A percentile compares a stretch with the other conserved stretches of the same genome.
phyloP scores from a whole-genome alignment of 2,888 invertebrate genomes.

The Tortrix viridana region DNA sequence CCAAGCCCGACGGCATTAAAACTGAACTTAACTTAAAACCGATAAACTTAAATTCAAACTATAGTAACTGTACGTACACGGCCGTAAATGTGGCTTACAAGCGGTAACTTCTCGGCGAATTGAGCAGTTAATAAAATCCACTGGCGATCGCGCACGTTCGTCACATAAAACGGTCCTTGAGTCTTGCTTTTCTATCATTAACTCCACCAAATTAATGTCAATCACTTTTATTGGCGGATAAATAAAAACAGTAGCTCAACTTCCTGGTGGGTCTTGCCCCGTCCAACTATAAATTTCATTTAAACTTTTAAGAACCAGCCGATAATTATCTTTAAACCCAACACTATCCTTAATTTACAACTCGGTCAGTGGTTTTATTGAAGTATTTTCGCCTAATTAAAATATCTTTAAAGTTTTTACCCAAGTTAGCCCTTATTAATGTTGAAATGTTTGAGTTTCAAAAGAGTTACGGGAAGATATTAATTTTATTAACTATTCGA shows the following conservation, averaged over 20 bases:
- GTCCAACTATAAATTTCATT: conserved; percentile 69
- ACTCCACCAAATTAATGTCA: conserved; percentile 68
- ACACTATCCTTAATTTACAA: conserved; percentile 69
- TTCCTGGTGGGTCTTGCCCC: conserved; percentile 50
- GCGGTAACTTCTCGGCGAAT: conserved; percentile 3
- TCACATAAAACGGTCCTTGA: conserved; percentile 31
- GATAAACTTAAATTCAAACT: conserved; percentile 23
- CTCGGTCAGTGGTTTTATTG: conserved; percentile 67
- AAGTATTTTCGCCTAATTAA: conserved; percentile 77
- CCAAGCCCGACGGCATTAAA: not conserved
- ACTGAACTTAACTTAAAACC: not conserved
- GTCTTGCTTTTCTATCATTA: conserved; percentile 54
- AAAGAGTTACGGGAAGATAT: conserved; percentile 55
- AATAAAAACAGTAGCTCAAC: conserved; percentile 73
- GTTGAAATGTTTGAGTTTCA: conserved; percentile 44
- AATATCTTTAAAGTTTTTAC: conserved; percentile 62
- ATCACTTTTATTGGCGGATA: conserved; percentile 76
- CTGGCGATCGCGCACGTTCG: conserved; percentile 44
- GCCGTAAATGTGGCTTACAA: not conserved
- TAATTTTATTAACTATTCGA: conserved; percentile 64
- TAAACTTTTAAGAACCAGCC: conserved; percentile 56
- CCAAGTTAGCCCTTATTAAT: conserved; percentile 50
- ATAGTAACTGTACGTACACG: not conserved
- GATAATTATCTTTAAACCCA: conserved; percentile 65
- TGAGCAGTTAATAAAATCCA: conserved; percentile 9